phyloP scores from a whole-genome alignment of 2,113 vertebrate species.

The Puntigrus tetrazona region DNA sequence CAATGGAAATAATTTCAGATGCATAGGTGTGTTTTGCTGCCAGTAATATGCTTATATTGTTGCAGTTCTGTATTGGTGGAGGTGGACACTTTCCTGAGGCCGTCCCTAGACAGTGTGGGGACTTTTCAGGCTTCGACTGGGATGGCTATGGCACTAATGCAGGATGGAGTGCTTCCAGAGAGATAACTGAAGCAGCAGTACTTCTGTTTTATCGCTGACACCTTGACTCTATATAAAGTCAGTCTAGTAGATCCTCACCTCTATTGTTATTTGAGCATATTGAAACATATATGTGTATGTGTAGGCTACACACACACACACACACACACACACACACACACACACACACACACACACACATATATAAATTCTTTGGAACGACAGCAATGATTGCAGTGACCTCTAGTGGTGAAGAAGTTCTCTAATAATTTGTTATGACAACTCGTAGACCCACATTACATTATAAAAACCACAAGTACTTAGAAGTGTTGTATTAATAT shows the following conservation, averaged over 20 bases:
- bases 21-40: not conserved
- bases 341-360: too few species aligned
- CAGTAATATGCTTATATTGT: not conserved
- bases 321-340: too few species aligned
- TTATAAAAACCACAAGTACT: not conserved
- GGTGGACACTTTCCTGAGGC: conserved; percentile 58
- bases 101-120: conserved; percentile 53
- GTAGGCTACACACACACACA: too few species aligned
- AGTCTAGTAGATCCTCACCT: too few species aligned
- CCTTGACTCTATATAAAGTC: not conserved
- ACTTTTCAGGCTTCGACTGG: conserved; percentile 62
- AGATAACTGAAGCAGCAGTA: conserved; percentile 61
- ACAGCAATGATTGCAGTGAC: not conserved
- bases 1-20: not conserved
- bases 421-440: not conserved
- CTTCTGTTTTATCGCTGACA: conserved; percentile 51
- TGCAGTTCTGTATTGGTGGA: conserved; percentile 62
- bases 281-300: too few species aligned
- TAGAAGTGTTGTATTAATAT: not conserved
- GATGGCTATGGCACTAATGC: conserved; percentile 53
- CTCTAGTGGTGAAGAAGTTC: not conserved
- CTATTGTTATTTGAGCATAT: too few species aligned
- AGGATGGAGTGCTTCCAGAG: conserved; percentile 50
- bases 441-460: not conserved
- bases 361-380: too few species aligned